Evolutionary conservation across 37 sponge, comb jelly and placozoan species (phyloP), one percentile per base, ranked within the genome.

Genomic region (Beroe ovata): DNA sequence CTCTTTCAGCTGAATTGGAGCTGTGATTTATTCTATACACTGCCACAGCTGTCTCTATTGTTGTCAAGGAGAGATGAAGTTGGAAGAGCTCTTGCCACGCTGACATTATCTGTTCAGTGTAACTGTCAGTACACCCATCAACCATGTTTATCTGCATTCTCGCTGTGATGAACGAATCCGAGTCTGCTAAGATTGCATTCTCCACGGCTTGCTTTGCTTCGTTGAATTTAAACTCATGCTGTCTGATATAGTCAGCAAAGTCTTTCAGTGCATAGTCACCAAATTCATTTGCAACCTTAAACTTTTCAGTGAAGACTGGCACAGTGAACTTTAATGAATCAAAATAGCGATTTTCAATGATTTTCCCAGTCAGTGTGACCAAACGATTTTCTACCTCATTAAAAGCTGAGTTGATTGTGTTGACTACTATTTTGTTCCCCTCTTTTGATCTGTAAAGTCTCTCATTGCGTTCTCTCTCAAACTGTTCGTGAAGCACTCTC

Each of bases 101-200:
- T 62, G 63, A 62, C 20, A 28, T 62, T n/a, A 62, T 62, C 29
- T 62, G 23, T 62, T 62, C 63, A 23, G 63, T 62, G 21, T 62
- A 62, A 62, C 23, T 25, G 29, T 62, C 63, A 16, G 63, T 62
- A 25, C 63, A 62, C 4, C 63, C 63, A 16, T 21, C 23, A n/a
- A 62, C 20, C 63, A 62, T 62, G 63, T 62, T 4, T 3, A 62
- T 62, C 21, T 62, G 63, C 63, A 62, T 62, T 25, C 20, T 14
- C 8, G 63, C 63, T 25, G 29, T 16, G 29, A 62, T 25, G 63
- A 62, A 62, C 4, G 63, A 62, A 25, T 62, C 63, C 21, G 23
- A n/a, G 8, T 62, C 29, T 25, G 23, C 63, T 28, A 62, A 4
- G 3, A 62, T 62, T 4, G 63, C 63, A 28, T 62, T 62, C 20